phyloP scores from a whole-genome alignment of 2,888 invertebrate genomes.

The Muschampia plurimacula region DNA sequence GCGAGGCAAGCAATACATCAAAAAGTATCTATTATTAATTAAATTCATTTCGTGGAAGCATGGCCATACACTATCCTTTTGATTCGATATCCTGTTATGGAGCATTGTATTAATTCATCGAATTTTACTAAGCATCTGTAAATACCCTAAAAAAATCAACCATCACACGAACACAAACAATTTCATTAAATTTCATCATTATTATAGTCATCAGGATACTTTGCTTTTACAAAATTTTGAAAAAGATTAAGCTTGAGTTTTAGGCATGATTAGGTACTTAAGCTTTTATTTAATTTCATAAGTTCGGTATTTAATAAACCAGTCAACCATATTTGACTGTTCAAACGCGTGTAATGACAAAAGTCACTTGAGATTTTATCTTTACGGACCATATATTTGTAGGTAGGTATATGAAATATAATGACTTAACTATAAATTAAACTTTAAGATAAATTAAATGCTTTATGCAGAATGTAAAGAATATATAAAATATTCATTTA shows the following conservation, averaged over 20 bases:
- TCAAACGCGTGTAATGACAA: too few species aligned
- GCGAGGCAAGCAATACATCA: slow-evolving; percentile 6
- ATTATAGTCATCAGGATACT: too few species aligned
- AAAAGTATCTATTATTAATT: neutral
- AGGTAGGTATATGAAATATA: neutral
- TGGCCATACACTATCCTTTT: too few species aligned
- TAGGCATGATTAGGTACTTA: too few species aligned
- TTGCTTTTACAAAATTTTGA: too few species aligned
- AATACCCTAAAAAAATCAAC: neutral
- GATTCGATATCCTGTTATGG: too few species aligned
- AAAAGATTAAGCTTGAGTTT: too few species aligned
- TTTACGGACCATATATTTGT: neutral
- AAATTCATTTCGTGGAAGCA: neutral
- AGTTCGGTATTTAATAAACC: too few species aligned
- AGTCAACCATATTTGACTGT: too few species aligned
- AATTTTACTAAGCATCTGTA: neutral
- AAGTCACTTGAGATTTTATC: neutral
- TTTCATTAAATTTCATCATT: too few species aligned
- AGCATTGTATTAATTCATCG: neutral
- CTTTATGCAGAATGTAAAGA: slow-evolving; percentile 1
- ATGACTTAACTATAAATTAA: slow-evolving; percentile 1
- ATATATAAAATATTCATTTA: slow-evolving; percentile 19
- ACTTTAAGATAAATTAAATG: slow-evolving; percentile 1
- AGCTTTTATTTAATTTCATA: too few species aligned
- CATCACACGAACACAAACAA: too few species aligned